Evolutionary conservation across 1,140 invertebrate species (phyloP).

Genomic region (Episyrphus balteatus): DNA sequence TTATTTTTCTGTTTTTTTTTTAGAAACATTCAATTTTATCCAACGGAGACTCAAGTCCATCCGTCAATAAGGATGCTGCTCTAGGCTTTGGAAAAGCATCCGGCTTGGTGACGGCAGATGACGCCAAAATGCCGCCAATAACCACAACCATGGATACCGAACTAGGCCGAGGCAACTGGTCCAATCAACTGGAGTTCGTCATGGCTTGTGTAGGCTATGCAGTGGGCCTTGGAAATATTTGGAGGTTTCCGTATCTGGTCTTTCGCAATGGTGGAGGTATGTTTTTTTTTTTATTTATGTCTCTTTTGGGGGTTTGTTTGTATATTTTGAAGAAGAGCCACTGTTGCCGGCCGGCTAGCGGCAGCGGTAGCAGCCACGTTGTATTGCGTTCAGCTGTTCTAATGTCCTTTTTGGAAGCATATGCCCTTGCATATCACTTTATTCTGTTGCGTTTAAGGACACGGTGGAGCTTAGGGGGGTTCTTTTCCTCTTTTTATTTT

Average conservation of each 20-base stretch:
- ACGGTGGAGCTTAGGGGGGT: too few relatives aligned
- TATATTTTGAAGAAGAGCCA: not conserved
- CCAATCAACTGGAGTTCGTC: slow-evolving; percentile 53
- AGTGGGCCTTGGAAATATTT: slow-evolving; percentile 71
- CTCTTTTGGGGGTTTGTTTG: not conserved
- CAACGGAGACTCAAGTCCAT: not conserved
- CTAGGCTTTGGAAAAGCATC: not conserved
- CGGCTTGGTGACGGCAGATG: not conserved
- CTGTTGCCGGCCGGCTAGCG: too few relatives aligned
- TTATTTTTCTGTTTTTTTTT: not conserved
- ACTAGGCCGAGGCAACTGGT: slow-evolving; percentile 49
- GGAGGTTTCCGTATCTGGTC: slow-evolving; percentile 71
- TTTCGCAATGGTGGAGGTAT: slow-evolving; percentile 59
- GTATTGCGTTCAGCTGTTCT: not conserved
- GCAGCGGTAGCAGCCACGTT: too few relatives aligned
- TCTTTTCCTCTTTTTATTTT: too few relatives aligned
- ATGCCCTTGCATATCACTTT: too few relatives aligned
- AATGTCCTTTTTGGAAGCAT: too few relatives aligned
- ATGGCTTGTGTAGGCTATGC: slow-evolving; percentile 62
- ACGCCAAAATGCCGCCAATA: not conserved
- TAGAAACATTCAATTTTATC: slow-evolving; percentile 1
- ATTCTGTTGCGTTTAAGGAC: too few relatives aligned
- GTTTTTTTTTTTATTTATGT: slow-evolving; percentile 38
- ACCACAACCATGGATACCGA: not conserved
- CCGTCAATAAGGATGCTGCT: not conserved